Percentiles rank a stretch among this genome's conserved stretches.
These are phyloP conservation scores for Nemotelus nigrinus DNA, from an alignment of 2,888 invertebrate genomes.

Conservation along the genomic window DNA sequence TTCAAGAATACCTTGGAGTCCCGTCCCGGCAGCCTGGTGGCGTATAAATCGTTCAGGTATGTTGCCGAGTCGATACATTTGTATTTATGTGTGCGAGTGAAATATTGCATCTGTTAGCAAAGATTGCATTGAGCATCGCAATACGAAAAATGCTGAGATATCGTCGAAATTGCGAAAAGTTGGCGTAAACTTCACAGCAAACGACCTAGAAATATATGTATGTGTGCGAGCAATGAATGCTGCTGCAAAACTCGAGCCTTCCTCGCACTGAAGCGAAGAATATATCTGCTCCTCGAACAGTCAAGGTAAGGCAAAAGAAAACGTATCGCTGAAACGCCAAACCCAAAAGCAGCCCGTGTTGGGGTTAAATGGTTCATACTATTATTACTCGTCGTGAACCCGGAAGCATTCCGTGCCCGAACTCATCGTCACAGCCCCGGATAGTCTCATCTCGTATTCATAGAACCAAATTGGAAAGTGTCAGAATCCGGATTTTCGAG, in stretches of 20 bases:
- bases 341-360: not conserved
- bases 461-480: constrained; percentile 54
- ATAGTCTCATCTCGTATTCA: constrained; percentile 56
- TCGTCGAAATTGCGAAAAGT: too few relatives aligned
- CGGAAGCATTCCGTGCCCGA: constrained; percentile 10
- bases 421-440: constrained; percentile 36
- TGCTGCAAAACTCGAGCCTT: too few relatives aligned
- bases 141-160: too few relatives aligned
- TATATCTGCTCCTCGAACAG: too few relatives aligned
- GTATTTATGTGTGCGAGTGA: not conserved
- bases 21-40: not conserved
- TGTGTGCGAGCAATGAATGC: too few relatives aligned
- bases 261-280: too few relatives aligned
- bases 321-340: not conserved
- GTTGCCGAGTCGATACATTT: too few relatives aligned
- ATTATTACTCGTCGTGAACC: constrained; percentile 12
- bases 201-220: too few relatives aligned
- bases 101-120: constrained; percentile 18
- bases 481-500: constrained; percentile 44
- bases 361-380: constrained; percentile 30
- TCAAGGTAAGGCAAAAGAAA: too few relatives aligned
- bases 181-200: too few relatives aligned
- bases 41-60: too few relatives aligned
- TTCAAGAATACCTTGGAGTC: constrained; percentile 24
- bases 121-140: not conserved